Percentiles rank a stretch among this genome's conserved stretches.
These are phyloP conservation scores for Pluvialis apricaria DNA, from an alignment of 2,113 vertebrate genomes.

Conservation along the genomic window DNA sequence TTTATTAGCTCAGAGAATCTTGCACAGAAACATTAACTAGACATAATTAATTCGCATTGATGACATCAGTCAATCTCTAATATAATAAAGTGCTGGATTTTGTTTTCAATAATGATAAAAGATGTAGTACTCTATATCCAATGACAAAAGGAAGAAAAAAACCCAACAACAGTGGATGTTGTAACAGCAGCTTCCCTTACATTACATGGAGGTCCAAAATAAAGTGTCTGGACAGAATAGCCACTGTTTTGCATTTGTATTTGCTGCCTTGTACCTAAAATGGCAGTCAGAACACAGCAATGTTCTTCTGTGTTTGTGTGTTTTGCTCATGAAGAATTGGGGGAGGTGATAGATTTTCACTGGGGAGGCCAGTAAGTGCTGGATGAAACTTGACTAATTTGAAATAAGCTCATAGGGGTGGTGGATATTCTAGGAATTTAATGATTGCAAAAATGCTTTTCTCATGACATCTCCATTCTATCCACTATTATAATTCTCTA, in stretches of 20 bases:
- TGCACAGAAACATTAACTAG: constrained; percentile 40
- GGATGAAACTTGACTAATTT: background rate
- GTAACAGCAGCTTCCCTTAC: background rate
- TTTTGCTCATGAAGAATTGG: background rate
- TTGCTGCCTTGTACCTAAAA: background rate
- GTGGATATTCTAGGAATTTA: background rate
- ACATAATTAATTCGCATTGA: constrained; percentile 52
- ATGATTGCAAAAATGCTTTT: background rate
- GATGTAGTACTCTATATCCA: background rate
- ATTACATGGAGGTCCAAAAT: background rate
- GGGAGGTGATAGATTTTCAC: background rate
- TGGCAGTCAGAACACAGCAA: background rate
- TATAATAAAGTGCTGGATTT: background rate
- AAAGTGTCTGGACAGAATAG: too few species aligned
- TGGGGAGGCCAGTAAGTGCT: background rate
- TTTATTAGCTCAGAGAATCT: constrained; percentile 45
- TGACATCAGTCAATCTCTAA: constrained; percentile 42
- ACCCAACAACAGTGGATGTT: background rate
- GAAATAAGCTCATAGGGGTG: background rate
- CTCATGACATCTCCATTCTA: rapidly evolving
- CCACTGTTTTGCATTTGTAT: background rate
- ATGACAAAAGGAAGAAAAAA: background rate
- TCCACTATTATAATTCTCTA: background rate
- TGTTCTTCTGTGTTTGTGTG: background rate
- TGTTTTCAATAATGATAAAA: background rate